These are phyloP conservation scores for Tiliacea aurago DNA, from an alignment of 2,888 invertebrate genomes.

Conservation along the genomic window DNA sequence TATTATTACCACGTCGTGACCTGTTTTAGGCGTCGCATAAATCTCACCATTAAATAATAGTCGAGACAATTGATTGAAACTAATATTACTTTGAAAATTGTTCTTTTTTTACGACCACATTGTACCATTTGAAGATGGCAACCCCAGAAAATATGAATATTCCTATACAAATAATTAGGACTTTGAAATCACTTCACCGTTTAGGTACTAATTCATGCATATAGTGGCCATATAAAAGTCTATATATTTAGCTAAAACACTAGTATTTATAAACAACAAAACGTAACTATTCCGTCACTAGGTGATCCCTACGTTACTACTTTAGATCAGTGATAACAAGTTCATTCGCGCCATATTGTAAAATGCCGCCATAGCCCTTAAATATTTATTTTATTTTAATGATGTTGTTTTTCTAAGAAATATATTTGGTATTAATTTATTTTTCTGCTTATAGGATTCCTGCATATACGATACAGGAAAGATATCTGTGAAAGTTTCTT, in stretches of 20 bases:
- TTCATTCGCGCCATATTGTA: constrained; percentile 38
- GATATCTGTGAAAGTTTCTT: neutral
- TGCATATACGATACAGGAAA: neutral
- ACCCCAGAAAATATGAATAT: constrained; percentile 34
- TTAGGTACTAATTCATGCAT: constrained; percentile 64
- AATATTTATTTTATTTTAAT: no score
- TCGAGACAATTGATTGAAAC: constrained; percentile 18
- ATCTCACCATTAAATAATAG: neutral
- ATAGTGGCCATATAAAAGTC: constrained; percentile 74
- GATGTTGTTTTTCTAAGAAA: no score
- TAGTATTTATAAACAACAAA: constrained; percentile 74
- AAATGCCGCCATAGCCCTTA: neutral
- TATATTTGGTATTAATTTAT: no score
- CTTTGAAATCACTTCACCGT: constrained; percentile 51
- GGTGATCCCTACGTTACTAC: constrained; percentile 76
- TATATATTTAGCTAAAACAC: constrained; percentile 70
- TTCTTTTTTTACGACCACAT: constrained; percentile 6
- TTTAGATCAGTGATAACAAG: constrained; percentile 41
- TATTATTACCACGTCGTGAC: constrained; percentile 3
- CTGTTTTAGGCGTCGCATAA: neutral
- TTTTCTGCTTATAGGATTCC: no score
- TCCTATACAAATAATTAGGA: constrained; percentile 40
- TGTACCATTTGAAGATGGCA: constrained; percentile 29
- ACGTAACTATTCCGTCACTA: constrained; percentile 63
- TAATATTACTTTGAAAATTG: constrained; percentile 23